Conservation (phyloP, 2,113 vertebrate species). For the Antigone vipio region DNA sequence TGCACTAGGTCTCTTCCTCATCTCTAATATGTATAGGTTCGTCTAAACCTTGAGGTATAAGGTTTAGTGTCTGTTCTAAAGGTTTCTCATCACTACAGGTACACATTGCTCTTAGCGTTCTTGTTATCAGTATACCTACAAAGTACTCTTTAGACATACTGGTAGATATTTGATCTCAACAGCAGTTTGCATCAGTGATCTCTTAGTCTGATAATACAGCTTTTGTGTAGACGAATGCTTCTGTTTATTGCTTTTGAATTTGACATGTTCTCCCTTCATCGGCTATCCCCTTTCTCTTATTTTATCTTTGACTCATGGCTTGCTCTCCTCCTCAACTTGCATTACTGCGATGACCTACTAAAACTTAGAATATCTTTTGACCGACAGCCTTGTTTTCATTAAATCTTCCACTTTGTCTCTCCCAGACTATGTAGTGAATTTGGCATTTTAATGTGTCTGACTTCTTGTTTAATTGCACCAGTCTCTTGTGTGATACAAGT, state of each 20-base stretch:
- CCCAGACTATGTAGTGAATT: background rate
- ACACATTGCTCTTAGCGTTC: background rate
- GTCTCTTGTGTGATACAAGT: background rate
- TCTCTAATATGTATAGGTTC: background rate
- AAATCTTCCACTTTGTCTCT: background rate
- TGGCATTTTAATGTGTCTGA: slow-evolving; percentile 13
- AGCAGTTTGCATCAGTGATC: background rate
- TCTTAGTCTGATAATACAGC: background rate
- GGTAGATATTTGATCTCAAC: background rate
- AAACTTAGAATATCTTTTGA: background rate
- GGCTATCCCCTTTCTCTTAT: background rate
- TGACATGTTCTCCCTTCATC: background rate
- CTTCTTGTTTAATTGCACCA: background rate
- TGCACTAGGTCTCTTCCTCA: background rate
- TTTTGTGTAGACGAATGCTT: background rate
- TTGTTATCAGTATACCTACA: background rate
- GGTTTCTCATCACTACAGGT: background rate
- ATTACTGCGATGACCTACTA: background rate
- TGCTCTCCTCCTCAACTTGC: background rate
- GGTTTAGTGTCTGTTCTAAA: background rate
- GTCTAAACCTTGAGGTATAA: background rate
- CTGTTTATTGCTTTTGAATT: background rate
- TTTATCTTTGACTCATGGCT: background rate
- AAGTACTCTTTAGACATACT: background rate
- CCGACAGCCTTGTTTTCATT: background rate